These are phyloP conservation scores for Agriotes lineatus DNA, from an alignment of 2,888 invertebrate species.

Conservation along the genomic window DNA sequence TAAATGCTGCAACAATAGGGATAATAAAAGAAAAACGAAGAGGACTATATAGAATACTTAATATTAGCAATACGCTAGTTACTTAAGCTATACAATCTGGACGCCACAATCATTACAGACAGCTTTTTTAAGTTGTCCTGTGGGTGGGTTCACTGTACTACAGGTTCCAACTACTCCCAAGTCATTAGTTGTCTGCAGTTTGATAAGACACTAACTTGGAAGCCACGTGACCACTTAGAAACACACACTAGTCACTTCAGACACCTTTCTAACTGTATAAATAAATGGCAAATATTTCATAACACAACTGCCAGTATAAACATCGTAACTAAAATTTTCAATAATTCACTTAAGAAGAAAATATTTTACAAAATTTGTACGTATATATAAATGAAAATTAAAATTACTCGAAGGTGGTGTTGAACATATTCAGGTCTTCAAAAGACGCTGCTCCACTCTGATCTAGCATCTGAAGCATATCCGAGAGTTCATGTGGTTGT, in stretches of 20 bases:
- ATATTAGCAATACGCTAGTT: constrained; percentile 49
- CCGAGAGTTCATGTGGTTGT: constrained; percentile 85
- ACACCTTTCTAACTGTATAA: constrained; percentile 47
- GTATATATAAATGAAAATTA: constrained; percentile 42
- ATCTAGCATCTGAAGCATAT: constrained; percentile 94
- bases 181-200: constrained; percentile 36
- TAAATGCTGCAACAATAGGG: constrained; percentile 27
- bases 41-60: constrained; percentile 48
- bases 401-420: constrained; percentile 78
- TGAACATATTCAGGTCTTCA: constrained; percentile 93
- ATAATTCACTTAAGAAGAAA: constrained; percentile 28
- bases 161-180: constrained; percentile 37
- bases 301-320: constrained; percentile 29
- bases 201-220: constrained; percentile 43
- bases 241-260: constrained; percentile 47
- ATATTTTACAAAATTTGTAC: constrained; percentile 54
- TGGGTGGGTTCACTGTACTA: constrained; percentile 33
- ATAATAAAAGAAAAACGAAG: constrained; percentile 34
- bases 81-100: constrained; percentile 56
- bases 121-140: constrained; percentile 43
- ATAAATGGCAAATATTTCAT: constrained; percentile 46
- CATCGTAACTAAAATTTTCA: constrained; percentile 14
- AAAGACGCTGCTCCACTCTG: constrained; percentile 86
- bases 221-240: constrained; percentile 41
- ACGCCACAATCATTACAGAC: constrained; percentile 55